Percentiles rank a stretch among this genome's conserved stretches.
These are phyloP conservation scores for Rhinatrema bivittatum DNA, from an alignment of 2,797 vertebrate species.

Conservation along the genomic window DNA sequence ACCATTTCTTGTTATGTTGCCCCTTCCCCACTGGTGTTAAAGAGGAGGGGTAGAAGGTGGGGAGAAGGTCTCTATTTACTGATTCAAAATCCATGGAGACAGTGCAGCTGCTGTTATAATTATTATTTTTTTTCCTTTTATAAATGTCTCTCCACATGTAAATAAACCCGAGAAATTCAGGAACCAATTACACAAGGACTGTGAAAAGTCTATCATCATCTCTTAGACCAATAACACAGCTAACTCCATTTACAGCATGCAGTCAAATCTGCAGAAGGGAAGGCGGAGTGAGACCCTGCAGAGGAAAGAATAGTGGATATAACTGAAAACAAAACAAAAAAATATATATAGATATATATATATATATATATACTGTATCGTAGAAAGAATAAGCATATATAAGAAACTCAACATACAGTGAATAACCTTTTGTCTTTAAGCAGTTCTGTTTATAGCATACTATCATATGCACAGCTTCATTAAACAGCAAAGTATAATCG, in stretches of 20 bases:
- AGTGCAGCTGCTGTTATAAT: slow-evolving; percentile 17
- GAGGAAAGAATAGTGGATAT: slow-evolving; percentile 50
- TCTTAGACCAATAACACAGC: slow-evolving; percentile 54
- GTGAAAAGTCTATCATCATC: slow-evolving; percentile 43
- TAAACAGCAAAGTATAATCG: no score
- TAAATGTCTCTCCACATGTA: slow-evolving; percentile 35
- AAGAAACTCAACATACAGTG: slow-evolving; percentile 27
- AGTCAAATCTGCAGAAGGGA: slow-evolving; percentile 56
- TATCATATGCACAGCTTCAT: no score
- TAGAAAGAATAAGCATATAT: slow-evolving; percentile 49
- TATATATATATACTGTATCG: slow-evolving; percentile 43
- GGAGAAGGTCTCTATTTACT: neutral
- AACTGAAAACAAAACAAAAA: slow-evolving; percentile 46
- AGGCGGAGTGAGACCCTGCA: no score
- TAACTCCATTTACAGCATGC: slow-evolving; percentile 65
- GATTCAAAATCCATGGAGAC: slow-evolving; percentile 14
- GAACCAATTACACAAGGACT: slow-evolving; percentile 37
- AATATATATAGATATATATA: slow-evolving; percentile 23
- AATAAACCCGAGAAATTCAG: slow-evolving; percentile 35
- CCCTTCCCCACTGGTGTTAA: no score
- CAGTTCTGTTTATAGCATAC: slow-evolving; percentile 15
- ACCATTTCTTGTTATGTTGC: no score
- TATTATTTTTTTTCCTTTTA: slow-evolving; percentile 13
- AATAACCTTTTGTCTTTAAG: no score
- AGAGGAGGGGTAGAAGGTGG: no score